Percentiles rank a stretch among this genome's conserved stretches.
Evolutionary conservation across 2,797 vertebrate genomes (phyloP).

Genomic region (Sebastes iracundus): DNA sequence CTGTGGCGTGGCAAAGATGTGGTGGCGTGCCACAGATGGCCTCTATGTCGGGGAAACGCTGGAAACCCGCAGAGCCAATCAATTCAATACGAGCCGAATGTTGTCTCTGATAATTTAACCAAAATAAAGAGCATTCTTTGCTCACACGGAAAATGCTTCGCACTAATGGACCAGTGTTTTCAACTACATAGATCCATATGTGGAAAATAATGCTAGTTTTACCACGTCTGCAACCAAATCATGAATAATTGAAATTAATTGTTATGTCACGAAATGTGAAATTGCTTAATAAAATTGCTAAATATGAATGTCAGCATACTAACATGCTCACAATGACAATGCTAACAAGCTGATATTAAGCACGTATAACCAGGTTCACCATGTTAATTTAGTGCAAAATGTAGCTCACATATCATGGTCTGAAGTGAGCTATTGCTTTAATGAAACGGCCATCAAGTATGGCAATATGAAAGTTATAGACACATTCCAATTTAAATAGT

Average conservation of each 20-base stretch:
- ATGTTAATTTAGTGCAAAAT: not conserved
- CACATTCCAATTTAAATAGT: too few species aligned
- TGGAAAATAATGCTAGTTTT: not conserved
- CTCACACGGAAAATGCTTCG: not conserved
- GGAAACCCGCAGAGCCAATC: conserved; percentile 14
- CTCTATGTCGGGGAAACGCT: not conserved
- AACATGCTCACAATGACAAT: not conserved
- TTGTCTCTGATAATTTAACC: conserved; percentile 3
- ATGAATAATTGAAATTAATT: not conserved
- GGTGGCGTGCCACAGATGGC: not conserved
- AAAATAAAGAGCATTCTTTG: conserved; percentile 17
- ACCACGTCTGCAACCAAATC: not conserved
- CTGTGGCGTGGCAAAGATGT: not conserved
- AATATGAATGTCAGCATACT: not conserved
- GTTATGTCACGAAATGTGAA: not conserved
- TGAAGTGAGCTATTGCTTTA: too few species aligned
- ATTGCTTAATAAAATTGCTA: not conserved
- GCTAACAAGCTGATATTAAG: not conserved
- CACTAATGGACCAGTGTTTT: conserved; percentile 14
- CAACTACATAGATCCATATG: not conserved
- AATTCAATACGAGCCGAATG: not conserved
- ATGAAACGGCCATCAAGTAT: too few species aligned
- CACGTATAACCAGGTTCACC: not conserved
- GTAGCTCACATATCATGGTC: too few species aligned
- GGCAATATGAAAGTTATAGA: too few species aligned